phyloP scores from a whole-genome alignment of 2,888 invertebrate species.

The Phaedon cochleariae region DNA sequence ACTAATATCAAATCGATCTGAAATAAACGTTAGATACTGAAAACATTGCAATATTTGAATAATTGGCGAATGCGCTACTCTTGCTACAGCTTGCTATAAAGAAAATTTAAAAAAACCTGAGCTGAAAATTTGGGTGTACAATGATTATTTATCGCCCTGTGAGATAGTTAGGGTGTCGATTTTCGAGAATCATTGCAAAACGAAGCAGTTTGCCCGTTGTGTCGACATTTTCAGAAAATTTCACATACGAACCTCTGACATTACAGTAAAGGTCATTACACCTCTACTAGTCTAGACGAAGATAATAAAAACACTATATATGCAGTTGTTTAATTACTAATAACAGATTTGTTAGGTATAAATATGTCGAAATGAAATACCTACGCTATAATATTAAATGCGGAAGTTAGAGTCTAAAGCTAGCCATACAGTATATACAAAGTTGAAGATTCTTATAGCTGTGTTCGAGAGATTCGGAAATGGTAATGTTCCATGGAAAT shows the following conservation, averaged over 20 bases:
- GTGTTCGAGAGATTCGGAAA: no score
- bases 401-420: constrained; percentile 36
- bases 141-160: not conserved
- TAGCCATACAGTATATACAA: constrained; percentile 29
- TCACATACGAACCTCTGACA: constrained; percentile 23
- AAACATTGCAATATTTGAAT: no score
- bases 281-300: constrained; percentile 50
- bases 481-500: no score
- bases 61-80: no score
- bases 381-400: constrained; percentile 39
- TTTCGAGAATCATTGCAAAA: not conserved
- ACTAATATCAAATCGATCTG: no score
- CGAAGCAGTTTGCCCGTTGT: not conserved
- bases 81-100: no score
- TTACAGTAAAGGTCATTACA: constrained; percentile 47
- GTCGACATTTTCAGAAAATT: not conserved
- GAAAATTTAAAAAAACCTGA: no score
- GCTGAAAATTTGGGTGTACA: not conserved
- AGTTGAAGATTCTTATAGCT: no score
- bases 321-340: constrained; percentile 49
- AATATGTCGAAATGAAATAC: constrained; percentile 40
- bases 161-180: not conserved
- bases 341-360: constrained; percentile 45
- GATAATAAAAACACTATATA: constrained; percentile 47
- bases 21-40: no score